Evolutionary conservation across 2,888 invertebrate genomes (phyloP).

Genomic region (Drosophila nigricruria): DNA sequence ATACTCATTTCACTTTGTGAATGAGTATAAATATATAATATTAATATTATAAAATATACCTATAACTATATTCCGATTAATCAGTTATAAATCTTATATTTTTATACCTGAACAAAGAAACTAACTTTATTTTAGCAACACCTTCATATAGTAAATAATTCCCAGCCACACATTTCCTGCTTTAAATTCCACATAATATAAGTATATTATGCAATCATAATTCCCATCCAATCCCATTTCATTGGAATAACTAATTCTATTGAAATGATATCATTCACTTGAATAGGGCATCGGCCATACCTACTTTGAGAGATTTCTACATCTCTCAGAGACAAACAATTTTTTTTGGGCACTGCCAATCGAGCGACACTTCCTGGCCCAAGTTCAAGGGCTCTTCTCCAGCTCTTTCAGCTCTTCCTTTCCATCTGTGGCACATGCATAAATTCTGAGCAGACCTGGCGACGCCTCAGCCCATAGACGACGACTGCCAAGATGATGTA

Average conservation of each 20-base stretch:
- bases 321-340: neutral
- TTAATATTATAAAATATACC: too few species aligned
- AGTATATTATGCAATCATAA: constrained; percentile 26
- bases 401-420: constrained; percentile 11
- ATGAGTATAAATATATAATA: too few species aligned
- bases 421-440: constrained; percentile 54
- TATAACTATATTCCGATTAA: too few species aligned
- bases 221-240: constrained; percentile 16
- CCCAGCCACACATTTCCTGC: neutral
- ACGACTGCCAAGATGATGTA: constrained; percentile 46
- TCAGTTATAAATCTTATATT: neutral
- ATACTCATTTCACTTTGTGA: too few species aligned
- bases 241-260: neutral
- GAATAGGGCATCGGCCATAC: constrained; percentile 1
- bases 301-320: neutral
- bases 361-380: constrained; percentile 66
- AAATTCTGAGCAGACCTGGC: constrained; percentile 60
- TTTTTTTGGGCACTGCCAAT: constrained; percentile 50
- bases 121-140: too few species aligned
- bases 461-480: constrained; percentile 52
- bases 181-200: constrained; percentile 21
- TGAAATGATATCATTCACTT: constrained; percentile 22
- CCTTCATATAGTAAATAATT: neutral
- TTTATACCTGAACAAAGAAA: too few species aligned
- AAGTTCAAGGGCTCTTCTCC: constrained; percentile 70